Evolutionary conservation across 2,113 vertebrate species (phyloP), one percentile per base, ranked within the genome.

Genomic region (Oophaga pumilio): DNA sequence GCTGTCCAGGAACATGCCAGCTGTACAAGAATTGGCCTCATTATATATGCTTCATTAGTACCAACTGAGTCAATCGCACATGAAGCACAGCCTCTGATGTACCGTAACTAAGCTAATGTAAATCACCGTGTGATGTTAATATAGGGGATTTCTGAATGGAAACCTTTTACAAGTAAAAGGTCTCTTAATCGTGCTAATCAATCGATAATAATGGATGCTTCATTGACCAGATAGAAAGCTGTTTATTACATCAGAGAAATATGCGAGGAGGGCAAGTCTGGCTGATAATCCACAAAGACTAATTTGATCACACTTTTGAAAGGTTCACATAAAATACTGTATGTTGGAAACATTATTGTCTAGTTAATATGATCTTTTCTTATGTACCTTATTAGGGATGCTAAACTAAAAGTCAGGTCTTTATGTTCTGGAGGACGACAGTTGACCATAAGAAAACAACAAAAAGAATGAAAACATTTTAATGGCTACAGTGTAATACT

Each of bases 1-100:
- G 85, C 64, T 87, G 50, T 28, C 56, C 52, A 87, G 62, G 33
- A 82, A 59, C 66, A 60, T 71, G 78, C 66, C 56, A 81, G 85
- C 52, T 81, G 66, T 87, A 66, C 50, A 68, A 17, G 26, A 49
- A n/a, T 22, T 4, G 22, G 20, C 64, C 52, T 28, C 11, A 81
- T 71, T 57, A 69, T 81, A 43, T 14, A 0, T 81, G 85, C 85
- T 73, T 87, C 77, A 81, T 81, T 87, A 73, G 49, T 52, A 6
- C 26, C 85, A 81, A 71, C 71, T 52, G 4, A 77, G 14, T 79
- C 53, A 69, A 81, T 81, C 8, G 60, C 13, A 59, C 62, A 26
- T 60, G 78, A 68, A 79, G 43, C 17, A 13, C 26, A 26, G 1
- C 15, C 15, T 43, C 12, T 80, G 24, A 28, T 82, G 53, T 43